Evolutionary conservation across 2,888 invertebrate species (phyloP).

Genomic region (Ashinkailepas kermadecensis): DNA sequence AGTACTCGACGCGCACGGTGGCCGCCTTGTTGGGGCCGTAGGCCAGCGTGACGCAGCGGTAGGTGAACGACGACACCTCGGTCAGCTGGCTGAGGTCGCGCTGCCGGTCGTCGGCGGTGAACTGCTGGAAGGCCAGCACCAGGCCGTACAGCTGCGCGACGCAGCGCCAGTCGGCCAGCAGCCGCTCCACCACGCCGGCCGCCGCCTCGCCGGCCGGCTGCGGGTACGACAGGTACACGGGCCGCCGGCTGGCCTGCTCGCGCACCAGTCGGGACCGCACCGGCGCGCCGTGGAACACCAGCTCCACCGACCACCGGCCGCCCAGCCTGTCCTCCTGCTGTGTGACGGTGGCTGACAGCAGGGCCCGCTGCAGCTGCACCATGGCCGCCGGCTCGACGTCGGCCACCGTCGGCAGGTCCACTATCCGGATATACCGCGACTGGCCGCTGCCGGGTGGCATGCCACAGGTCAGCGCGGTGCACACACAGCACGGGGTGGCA

Average conservation of each 20-base stretch:
- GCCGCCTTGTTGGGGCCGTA: constrained; percentile 82
- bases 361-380: constrained; percentile 62
- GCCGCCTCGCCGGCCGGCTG: constrained; percentile 73
- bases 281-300: constrained; percentile 27
- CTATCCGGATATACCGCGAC: constrained; percentile 24
- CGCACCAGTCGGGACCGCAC: constrained; percentile 20
- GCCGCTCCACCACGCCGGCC: constrained; percentile 70
- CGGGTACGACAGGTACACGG: constrained; percentile 84
- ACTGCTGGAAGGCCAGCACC: constrained; percentile 43
- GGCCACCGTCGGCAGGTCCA: constrained; percentile 40
- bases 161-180: constrained; percentile 86
- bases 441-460: background rate
- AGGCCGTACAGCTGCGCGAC: constrained; percentile 82
- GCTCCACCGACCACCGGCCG: constrained; percentile 43
- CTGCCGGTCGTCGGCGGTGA: constrained; percentile 38
- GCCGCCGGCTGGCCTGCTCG: constrained; percentile 54
- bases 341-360: constrained; percentile 70
- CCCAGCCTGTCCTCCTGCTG: constrained; percentile 42
- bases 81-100: constrained; percentile 55
- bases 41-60: constrained; percentile 77
- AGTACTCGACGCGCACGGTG: constrained; percentile 76
- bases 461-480: background rate
- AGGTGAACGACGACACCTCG: constrained; percentile 82
- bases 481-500: background rate
- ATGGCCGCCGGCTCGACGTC: constrained; percentile 34